These are phyloP conservation scores for Crotalus helleri DNA, from an alignment of 2,113 vertebrate genomes.

Conservation along the genomic window DNA sequence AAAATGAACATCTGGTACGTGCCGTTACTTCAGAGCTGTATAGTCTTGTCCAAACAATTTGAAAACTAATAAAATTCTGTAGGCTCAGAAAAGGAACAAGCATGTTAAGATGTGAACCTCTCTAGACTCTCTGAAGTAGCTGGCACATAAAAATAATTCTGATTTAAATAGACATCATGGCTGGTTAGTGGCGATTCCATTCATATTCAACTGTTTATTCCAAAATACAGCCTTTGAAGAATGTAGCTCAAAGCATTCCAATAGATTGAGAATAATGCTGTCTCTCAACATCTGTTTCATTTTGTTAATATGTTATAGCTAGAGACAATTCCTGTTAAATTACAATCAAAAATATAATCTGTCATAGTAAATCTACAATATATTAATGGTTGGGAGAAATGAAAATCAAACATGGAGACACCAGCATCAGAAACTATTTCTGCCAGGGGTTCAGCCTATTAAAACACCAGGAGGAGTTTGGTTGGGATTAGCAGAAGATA, in stretches of 20 bases:
- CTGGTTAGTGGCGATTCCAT: not conserved
- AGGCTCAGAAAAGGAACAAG: not conserved
- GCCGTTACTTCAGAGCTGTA: not conserved
- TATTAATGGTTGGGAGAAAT: not conserved
- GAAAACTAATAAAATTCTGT: not conserved
- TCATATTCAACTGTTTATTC: not conserved
- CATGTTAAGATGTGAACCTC: not conserved
- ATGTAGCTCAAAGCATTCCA: not conserved
- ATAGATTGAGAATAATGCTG: not conserved
- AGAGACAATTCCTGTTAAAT: not conserved
- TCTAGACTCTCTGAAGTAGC: not conserved
- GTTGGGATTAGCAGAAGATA: slow-evolving; percentile 51
- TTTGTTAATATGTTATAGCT: not conserved
- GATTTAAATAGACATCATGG: not conserved
- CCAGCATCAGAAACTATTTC: not conserved
- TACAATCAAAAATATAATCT: not conserved
- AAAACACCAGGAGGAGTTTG: slow-evolving; percentile 45
- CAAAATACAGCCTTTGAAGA: not conserved
- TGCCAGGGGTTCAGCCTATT: slow-evolving; percentile 6
- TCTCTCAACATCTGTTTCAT: not conserved
- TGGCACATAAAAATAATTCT: not conserved
- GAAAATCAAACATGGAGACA: not conserved
- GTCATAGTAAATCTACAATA: slow-evolving; percentile 4
- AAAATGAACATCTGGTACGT: not conserved
- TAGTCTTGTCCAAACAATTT: not conserved